These are phyloP conservation scores for Otis tarda DNA, from an alignment of 2,113 vertebrate species.

Conservation along the genomic window DNA sequence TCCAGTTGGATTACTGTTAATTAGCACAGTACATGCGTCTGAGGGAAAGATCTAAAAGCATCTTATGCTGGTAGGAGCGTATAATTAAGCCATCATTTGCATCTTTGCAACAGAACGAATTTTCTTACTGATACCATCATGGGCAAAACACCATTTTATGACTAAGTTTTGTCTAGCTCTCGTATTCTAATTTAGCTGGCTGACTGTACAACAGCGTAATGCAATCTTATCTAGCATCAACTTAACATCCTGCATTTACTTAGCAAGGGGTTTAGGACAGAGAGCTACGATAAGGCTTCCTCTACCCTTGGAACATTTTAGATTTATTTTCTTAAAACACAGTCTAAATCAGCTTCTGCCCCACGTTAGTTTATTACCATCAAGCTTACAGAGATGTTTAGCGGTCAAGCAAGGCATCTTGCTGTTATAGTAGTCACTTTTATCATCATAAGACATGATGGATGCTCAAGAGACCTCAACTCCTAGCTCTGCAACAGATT, in stretches of 20 bases:
- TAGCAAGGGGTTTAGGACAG: neutral
- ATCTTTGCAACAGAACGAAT: constrained; percentile 8
- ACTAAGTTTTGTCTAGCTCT: neutral
- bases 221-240: neutral
- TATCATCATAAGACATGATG: neutral
- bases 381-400: neutral
- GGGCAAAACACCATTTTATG: constrained; percentile 35
- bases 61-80: constrained; percentile 18
- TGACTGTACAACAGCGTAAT: neutral
- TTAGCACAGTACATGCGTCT: constrained; percentile 57
- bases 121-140: constrained; percentile 37
- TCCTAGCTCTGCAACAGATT: neutral
- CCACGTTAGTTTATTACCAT: neutral
- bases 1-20: constrained; percentile 72
- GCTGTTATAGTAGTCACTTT: neutral
- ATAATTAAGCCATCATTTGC: constrained; percentile 59
- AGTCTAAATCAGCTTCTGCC: neutral
- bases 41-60: constrained; percentile 60
- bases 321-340: neutral
- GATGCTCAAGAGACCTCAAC: neutral
- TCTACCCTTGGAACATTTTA: neutral
- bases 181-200: neutral
- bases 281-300: neutral
- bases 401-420: neutral
- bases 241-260: neutral